Evolutionary conservation across 2,888 invertebrate genomes (phyloP).

Genomic region (Metopia argyrocephala): DNA sequence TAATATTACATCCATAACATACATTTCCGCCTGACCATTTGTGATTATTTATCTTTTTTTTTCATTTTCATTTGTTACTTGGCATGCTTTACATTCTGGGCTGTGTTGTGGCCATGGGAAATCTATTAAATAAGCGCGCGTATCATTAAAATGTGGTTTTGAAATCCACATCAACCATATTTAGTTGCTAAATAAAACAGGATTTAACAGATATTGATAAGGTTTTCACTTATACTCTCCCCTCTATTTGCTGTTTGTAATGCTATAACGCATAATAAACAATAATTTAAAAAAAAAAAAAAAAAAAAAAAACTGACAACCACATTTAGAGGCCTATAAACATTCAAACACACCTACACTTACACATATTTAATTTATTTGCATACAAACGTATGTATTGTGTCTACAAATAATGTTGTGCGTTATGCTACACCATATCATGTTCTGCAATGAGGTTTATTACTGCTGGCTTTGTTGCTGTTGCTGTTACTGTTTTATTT

Average conservation of each 20-base stretch:
- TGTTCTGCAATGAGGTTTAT: no score
- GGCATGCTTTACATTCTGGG: no score
- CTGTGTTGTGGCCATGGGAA: not conserved
- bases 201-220: not conserved
- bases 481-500: not conserved
- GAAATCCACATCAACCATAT: not conserved
- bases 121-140: not conserved
- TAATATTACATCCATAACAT: no score
- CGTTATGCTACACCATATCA: not conserved
- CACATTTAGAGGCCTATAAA: not conserved
- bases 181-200: not conserved
- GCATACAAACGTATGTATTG: not conserved
- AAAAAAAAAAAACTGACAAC: not conserved
- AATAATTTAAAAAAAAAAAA: no score
- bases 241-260: no score
- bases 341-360: not conserved
- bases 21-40: no score
- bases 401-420: not conserved
- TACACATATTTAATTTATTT: not conserved
- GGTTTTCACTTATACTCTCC: no score
- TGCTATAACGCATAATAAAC: no score
- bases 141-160: slow-evolving; percentile 29
- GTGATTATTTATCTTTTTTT: no score
- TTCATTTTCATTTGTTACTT: no score
- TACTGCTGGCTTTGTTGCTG: no score